Base-by-base conservation (phyloP, 53 echinoderm and acorn worm genomes). In the Patiria pectinifera region DNA sequence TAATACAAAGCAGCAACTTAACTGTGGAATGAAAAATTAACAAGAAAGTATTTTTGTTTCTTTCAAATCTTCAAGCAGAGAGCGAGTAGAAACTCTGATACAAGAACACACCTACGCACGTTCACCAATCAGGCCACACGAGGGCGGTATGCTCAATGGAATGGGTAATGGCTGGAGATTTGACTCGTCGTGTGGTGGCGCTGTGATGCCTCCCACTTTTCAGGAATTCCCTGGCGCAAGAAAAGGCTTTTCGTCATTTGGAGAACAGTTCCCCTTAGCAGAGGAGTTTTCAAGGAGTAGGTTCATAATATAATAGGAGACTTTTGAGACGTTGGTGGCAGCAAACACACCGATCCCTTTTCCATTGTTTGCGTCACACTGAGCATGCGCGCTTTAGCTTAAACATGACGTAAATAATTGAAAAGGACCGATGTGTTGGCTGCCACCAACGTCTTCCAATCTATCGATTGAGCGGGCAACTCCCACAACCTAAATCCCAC, bases 61-160 rank as follows among this genome's bases (percentile, higher is more conserved):
- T 62, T 86, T 86, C 24, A 15, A 53, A 62, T 11, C 24, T 24
- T 25, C 46, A 90, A 90, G 90, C 81, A 97, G 97, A 53, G 97
- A 95, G 26, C 77, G 92, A 61, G 93, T 97, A 0, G 97, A 97
- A 35, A 94, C 87, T 0, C 63, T 97, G 3, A 92, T 97, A 71
- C 95, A 97, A 63, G 97, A 94, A 45, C 97, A 97, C 91, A 97
- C 97, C 3, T 97, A 97, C 72, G 94, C 97, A 0, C 86, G 97
- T 24, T 94, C 95, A 21, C 97, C 97, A 13, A 87, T 93, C 80
- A 89, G 87, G n/a, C 86, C 94, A 46, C 85, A 90, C 82, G 92
- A 94, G 86, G 94, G 91, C 72, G 91, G 75, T 6, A 81, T 85
- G 23, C 48, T 69, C 46, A 60, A 80, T 60, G 92, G 87, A 47